Conservation (phyloP, 2,113 vertebrate species). For the Phalacrocorax aristotelis region DNA sequence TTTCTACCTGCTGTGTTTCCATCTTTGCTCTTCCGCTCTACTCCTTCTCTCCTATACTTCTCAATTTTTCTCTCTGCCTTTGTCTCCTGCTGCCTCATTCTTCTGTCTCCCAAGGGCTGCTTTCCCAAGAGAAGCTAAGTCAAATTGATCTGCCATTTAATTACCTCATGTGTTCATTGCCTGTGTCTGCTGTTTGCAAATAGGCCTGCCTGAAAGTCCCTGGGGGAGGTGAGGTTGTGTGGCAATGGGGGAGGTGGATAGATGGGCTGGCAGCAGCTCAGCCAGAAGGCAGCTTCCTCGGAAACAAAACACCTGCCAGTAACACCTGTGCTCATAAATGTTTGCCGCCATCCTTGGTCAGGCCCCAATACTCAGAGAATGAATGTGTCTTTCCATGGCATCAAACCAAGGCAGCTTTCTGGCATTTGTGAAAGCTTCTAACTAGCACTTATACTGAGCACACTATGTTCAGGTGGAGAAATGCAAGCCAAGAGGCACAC, state of each 20-base stretch:
- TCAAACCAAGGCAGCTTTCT: slow-evolving; percentile 41
- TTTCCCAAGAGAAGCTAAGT: slow-evolving; percentile 66
- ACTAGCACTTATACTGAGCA: not conserved
- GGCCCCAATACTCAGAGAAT: not conserved
- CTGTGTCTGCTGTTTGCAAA: slow-evolving; percentile 56
- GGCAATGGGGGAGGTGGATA: not conserved
- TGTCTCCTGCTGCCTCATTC: slow-evolving; percentile 22
- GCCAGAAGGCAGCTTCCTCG: slow-evolving; percentile 52
- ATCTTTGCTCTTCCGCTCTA: not conserved
- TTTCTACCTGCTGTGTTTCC: not conserved
- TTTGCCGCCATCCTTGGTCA: slow-evolving; percentile 53
- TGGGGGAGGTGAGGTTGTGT: slow-evolving; percentile 13
- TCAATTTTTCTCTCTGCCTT: not conserved
- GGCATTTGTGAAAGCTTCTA: not conserved
- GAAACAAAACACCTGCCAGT: slow-evolving; percentile 62
- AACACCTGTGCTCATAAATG: slow-evolving; percentile 57
- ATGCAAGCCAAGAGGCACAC: not conserved
- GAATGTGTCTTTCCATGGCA: slow-evolving; percentile 58
- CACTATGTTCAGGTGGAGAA: not conserved
- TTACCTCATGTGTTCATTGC: slow-evolving; percentile 66
- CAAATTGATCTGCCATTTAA: slow-evolving; percentile 71
- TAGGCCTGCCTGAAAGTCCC: slow-evolving; percentile 37
- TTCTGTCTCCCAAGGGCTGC: slow-evolving; percentile 49
- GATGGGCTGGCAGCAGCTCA: slow-evolving; percentile 50
- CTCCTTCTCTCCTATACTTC: not conserved